These are phyloP conservation scores for Theodoxus fluviatilis DNA, from an alignment of 2,888 invertebrate species.

Conservation along the genomic window DNA sequence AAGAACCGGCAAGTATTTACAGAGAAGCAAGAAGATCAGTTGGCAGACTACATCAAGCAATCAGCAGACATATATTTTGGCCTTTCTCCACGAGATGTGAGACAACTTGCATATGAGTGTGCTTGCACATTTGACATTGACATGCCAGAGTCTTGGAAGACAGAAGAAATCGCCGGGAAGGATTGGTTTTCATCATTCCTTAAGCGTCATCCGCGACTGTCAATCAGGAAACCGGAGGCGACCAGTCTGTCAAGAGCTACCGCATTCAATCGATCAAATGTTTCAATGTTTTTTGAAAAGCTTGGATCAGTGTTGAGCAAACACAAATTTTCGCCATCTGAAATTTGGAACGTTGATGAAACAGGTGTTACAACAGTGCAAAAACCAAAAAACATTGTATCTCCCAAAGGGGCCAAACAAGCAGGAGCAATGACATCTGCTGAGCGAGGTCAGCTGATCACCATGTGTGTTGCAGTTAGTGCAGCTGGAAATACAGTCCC, in stretches of 20 bases:
- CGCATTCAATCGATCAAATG: slow-evolving; percentile 32
- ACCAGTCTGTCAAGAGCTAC: slow-evolving; percentile 34
- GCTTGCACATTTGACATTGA: slow-evolving; percentile 15
- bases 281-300: slow-evolving; percentile 30
- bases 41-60: slow-evolving; percentile 23
- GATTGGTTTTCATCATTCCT: slow-evolving; percentile 32
- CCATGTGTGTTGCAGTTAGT: slow-evolving; percentile 26
- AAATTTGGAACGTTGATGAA: slow-evolving; percentile 36
- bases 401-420: slow-evolving; percentile 30
- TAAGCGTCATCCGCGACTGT: slow-evolving; percentile 29
- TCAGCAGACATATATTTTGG: slow-evolving; percentile 27
- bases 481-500: slow-evolving; percentile 29
- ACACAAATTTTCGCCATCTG: slow-evolving; percentile 24
- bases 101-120: slow-evolving; percentile 27
- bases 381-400: slow-evolving; percentile 30
- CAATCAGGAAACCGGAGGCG: slow-evolving; percentile 29
- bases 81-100: slow-evolving; percentile 23
- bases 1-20: slow-evolving; percentile 25
- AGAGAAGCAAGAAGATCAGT: slow-evolving; percentile 21
- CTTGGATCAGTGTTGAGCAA: slow-evolving; percentile 30
- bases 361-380: slow-evolving; percentile 37
- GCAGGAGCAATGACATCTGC: slow-evolving; percentile 31
- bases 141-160: slow-evolving; percentile 26
- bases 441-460: slow-evolving; percentile 28
- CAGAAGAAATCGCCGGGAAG: slow-evolving; percentile 21